Percentiles rank a stretch among this genome's conserved stretches.
These are phyloP conservation scores for Tenthredo mesomela DNA, from an alignment of 2,888 invertebrate species.

Conservation along the genomic window DNA sequence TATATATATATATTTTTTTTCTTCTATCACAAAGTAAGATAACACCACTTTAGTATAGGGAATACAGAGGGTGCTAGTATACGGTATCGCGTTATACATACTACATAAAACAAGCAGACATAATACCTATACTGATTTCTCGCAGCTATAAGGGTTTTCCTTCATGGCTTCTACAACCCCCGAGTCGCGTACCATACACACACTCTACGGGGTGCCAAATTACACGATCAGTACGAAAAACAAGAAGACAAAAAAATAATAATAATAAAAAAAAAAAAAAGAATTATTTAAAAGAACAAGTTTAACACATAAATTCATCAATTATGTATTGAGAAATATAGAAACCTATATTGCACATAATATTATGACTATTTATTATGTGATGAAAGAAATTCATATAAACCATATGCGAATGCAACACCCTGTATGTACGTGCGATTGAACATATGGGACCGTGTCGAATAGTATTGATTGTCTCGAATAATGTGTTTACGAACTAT, in stretches of 20 bases:
- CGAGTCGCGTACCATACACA: neutral
- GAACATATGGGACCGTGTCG: constrained; percentile 19
- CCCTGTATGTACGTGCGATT: constrained; percentile 2
- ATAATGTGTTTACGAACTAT: neutral
- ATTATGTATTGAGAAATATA: no score
- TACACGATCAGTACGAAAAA: constrained; percentile 1
- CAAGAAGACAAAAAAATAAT: neutral
- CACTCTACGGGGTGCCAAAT: neutral
- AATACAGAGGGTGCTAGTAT: neutral
- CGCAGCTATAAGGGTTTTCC: neutral
- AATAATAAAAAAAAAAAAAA: no score
- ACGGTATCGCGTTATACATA: neutral
- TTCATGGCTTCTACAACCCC: neutral
- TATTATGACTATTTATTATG: no score
- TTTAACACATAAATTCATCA: neutral
- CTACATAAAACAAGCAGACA: neutral
- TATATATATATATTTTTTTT: neutral
- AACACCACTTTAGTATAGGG: neutral
- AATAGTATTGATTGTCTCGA: constrained; percentile 35
- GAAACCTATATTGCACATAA: no score
- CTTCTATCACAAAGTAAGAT: neutral
- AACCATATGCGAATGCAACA: neutral
- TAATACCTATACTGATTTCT: constrained; percentile 3
- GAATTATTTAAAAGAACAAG: neutral
- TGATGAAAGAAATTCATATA: no score